Base-by-base conservation (phyloP, 30 jellyfish, hydroid and myxozoan species). In the Mastigias papua region DNA sequence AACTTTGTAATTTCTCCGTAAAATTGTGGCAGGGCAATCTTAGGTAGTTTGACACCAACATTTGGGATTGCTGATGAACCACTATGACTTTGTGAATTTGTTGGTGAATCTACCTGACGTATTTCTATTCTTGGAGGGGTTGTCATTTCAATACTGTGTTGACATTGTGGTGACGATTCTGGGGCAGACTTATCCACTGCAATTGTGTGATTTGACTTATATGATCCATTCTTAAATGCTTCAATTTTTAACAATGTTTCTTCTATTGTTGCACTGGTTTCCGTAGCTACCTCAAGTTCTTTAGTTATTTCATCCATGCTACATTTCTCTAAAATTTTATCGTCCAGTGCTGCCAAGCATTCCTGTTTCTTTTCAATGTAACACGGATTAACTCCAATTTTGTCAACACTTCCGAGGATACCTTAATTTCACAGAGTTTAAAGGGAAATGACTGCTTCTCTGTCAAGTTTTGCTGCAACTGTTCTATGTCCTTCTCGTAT, bases 401-500 rank as follows among this genome's bases (percentile, higher is more conserved):
- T 35, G 92, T 15, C 64, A n/a, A 42, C 34, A 25, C 19, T 28
- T 17, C 68, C 78, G 15, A 66, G 28, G 86, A 7, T 68, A 23
- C 34, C 35, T 1, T 35, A 26, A n/a, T n/a, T n/a, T n/a, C n/a
- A n/a, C n/a, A n/a, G n/a, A n/a, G n/a, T n/a, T n/a, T n/a, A n/a
- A 42, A 42, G 54, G 54, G 54, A 42, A 42, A 42, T 42, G 54
- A 42, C 54, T 4, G 54, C 92, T 51, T 82, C 78, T 82, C 50
- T 68, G 28, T 29, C 29, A 15, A 82, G 51, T 69, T 82, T 82
- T 60, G 92, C 68, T 1, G 68, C 78, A 37, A 69, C 86, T 25
- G 68, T 78, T 34, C 92, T 61, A 49, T 82, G 61, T 29, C 92
- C 92, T 26, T 84, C 86, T 13, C 92, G 84, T 23, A 82, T 29